These are phyloP conservation scores for Anguilla rostrata DNA, from an alignment of 2,113 vertebrate genomes.

Conservation along the genomic window DNA sequence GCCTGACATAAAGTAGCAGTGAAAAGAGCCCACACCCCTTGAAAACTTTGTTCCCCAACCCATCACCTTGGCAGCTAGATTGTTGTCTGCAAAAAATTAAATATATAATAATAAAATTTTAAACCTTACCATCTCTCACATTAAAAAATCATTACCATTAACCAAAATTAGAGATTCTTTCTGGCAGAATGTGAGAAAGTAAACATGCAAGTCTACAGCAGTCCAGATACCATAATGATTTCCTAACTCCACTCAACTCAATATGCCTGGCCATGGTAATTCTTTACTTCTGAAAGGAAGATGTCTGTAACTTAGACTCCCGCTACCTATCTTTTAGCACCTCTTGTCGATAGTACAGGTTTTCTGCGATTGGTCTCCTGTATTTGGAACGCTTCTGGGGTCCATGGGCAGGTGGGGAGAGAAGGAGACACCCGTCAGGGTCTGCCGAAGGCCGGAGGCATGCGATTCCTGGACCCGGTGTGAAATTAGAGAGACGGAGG, in stretches of 20 bases:
- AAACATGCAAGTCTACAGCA: background rate
- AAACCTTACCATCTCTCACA: background rate
- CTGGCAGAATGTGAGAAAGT: background rate
- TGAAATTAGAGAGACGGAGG: background rate
- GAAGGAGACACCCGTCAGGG: background rate
- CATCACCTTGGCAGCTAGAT: background rate
- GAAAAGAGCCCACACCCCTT: background rate
- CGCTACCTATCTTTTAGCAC: background rate
- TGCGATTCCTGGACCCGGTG: background rate
- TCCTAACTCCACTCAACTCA: background rate
- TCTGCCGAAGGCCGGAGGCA: background rate
- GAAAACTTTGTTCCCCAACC: background rate
- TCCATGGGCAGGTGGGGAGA: background rate
- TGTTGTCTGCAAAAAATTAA: background rate
- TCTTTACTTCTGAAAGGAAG: background rate
- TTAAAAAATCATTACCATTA: background rate
- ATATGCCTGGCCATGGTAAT: background rate
- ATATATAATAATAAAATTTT: background rate
- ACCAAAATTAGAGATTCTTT: background rate
- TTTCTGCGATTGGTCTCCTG: background rate
- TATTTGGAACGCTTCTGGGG: background rate
- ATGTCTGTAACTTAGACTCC: background rate
- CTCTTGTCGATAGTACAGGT: background rate
- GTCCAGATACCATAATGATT: conserved; percentile 1
- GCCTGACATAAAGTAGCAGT: background rate